Evolutionary conservation across 2,888 invertebrate species (phyloP).

Genomic region (Malthinus seriepunctatus): DNA sequence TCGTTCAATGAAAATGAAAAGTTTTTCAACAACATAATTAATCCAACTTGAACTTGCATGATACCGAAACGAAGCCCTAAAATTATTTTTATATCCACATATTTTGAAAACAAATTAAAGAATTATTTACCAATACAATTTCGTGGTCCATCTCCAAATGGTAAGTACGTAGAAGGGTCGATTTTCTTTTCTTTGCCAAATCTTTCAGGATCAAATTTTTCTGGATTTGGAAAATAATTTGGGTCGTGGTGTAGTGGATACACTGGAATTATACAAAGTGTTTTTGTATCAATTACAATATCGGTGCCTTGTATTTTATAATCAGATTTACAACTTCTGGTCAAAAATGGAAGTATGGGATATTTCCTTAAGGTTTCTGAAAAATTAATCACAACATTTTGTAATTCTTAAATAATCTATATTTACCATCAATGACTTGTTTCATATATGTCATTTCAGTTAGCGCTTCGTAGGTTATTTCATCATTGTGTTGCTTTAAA

Average conservation of each 20-base stretch:
- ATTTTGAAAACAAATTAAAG: neutral
- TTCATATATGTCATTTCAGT: conserved; percentile 56
- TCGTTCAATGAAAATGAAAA: conserved; percentile 29
- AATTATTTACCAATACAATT: conserved; percentile 22
- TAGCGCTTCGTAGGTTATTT: conserved; percentile 52
- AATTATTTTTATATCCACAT: neutral
- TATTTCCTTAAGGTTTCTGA: conserved; percentile 49
- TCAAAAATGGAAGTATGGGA: conserved; percentile 42
- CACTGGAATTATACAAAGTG: conserved; percentile 36
- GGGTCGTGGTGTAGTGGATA: conserved; percentile 44
- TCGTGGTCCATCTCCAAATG: conserved; percentile 39
- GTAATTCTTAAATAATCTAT: too few species aligned
- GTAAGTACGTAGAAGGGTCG: conserved; percentile 36
- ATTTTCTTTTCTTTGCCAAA: conserved; percentile 38
- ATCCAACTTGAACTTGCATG: conserved; percentile 44
- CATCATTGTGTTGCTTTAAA: conserved; percentile 42
- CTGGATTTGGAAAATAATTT: conserved; percentile 44
- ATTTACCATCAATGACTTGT: conserved; percentile 49
- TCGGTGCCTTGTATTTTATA: conserved; percentile 37
- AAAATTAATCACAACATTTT: too few species aligned
- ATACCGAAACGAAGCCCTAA: conserved; percentile 41
- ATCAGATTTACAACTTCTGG: conserved; percentile 37
- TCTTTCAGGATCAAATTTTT: conserved; percentile 46
- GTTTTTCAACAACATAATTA: conserved; percentile 35
- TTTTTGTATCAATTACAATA: conserved; percentile 32